Conservation (phyloP, 2,113 vertebrate species). For the Atherinomorus stipes region DNA sequence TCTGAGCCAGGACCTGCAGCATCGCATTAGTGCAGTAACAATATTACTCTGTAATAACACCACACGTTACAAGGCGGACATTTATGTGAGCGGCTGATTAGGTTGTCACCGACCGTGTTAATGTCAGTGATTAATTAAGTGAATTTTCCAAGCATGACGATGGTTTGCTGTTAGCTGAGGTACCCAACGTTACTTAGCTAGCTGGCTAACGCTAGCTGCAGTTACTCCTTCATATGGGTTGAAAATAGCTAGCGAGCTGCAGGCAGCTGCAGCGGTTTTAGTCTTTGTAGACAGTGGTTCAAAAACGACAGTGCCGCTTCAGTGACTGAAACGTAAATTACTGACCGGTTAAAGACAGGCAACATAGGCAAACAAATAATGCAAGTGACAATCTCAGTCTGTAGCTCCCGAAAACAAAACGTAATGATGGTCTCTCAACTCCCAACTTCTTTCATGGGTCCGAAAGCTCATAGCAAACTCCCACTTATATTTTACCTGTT, state of each 20-base stretch:
- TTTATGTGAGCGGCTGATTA: neutral
- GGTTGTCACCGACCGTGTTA: neutral
- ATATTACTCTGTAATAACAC: conserved; percentile 20
- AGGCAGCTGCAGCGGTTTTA: conserved; percentile 27
- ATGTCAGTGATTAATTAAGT: conserved; percentile 32
- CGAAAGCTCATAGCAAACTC: conserved; percentile 76
- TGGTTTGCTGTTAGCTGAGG: conserved; percentile 16
- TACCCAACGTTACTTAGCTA: conserved; percentile 33
- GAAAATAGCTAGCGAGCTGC: conserved; percentile 37
- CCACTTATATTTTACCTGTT: conserved; percentile 85
- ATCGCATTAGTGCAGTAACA: conserved; percentile 38
- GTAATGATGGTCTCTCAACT: conserved; percentile 74
- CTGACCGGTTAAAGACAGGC: conserved; percentile 2
- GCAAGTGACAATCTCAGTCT: conserved; percentile 17
- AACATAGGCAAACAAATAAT: neutral
- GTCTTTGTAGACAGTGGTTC: conserved; percentile 23
- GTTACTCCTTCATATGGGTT: conserved; percentile 30
- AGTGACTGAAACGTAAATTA: conserved; percentile 1
- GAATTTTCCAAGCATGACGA: neutral
- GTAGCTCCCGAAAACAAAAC: conserved; percentile 42
- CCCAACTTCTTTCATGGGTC: conserved; percentile 85
- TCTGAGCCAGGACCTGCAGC: conserved; percentile 43
- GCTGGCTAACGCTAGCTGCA: conserved; percentile 59
- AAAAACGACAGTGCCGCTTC: neutral
- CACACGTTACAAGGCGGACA: neutral